Percentiles rank a stretch among this genome's conserved stretches.
phyloP scores from a whole-genome alignment of 1,140 invertebrate species.

The Apis cerana region DNA sequence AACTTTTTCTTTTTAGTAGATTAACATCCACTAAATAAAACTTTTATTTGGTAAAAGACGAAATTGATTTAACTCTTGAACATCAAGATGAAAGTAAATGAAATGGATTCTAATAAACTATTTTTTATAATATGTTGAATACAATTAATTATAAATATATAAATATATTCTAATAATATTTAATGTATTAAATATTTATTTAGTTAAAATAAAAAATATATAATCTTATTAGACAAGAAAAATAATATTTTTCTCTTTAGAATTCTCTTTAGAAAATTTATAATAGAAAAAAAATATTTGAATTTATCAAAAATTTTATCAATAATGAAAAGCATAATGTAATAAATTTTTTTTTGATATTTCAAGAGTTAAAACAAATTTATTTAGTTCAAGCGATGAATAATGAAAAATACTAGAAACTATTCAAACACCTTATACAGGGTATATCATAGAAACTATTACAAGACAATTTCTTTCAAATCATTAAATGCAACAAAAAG shows the following conservation, averaged over 20 bases:
- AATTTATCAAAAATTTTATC: neutral
- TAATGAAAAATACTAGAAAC: neutral
- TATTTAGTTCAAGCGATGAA: neutral
- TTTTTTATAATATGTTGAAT: neutral
- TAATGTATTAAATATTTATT: neutral
- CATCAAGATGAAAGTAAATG: neutral
- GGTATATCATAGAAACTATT: neutral
- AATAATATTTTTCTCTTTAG: no score
- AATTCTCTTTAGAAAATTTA: no score
- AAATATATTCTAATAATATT: neutral
- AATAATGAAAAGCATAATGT: neutral
- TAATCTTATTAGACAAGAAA: no score
- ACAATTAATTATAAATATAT: neutral
- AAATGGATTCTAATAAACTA: neutral
- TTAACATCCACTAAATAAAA: no score
- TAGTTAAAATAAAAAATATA: no score
- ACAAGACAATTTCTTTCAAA: neutral
- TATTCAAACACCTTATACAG: slow-evolving; percentile 18
- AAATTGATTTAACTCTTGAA: neutral
- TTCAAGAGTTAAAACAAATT: slow-evolving; percentile 18
- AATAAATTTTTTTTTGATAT: neutral
- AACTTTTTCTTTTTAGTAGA: neutral
- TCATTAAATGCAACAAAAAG: neutral
- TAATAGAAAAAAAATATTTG: neutral
- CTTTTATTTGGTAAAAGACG: neutral